Evolutionary conservation across 2,888 invertebrate genomes (phyloP), one percentile per base, ranked within the genome.

Genomic region (Agrotis ipsilon): DNA sequence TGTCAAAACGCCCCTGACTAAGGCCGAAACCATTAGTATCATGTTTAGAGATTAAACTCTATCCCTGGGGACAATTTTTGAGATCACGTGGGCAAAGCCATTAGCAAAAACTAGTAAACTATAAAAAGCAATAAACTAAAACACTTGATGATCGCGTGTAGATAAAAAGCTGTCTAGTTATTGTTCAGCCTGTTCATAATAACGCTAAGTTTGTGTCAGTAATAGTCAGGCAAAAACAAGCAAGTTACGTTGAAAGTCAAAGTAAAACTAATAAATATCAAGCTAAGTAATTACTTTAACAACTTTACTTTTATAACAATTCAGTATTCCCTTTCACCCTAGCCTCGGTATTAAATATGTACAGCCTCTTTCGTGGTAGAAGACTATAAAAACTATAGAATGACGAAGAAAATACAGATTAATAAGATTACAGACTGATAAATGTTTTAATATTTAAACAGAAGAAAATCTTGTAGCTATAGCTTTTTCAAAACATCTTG

Each of bases 281-380:
- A 72, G 48, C 67, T 62, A 60, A 55, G 61, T 67, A 68, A 78
- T 79, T 78, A 72, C 65, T 67, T 68, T 21, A 54, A 78, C n/a
- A 61, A 66, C 60, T 78, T 70, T 74, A 51, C 49, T 63, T 78
- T 64, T 61, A 54, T 46, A 62, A 72, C 61, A 78, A 71, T 67
- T 67, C 24, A 54, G 46, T 57, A 66, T 57, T 52, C 74, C 27
- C 21, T 54, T 11, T 57, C 54, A 67, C 19, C 16, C 48, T 63
- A 51, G 9, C 21, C 59, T 19, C 32, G 60, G 3, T 19, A 64
- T 78, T 68, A 51, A 78, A 78, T 70, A 70, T 70, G 58, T 61
- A 73, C 32, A 21, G 5, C 13, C 14, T 68, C 39, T 39, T 9
- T 18, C 11, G 48, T 14, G 46, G 46, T 46, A 21, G 14, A 32